A percentile compares a stretch with the other conserved stretches of the same genome.
phyloP scores from a whole-genome alignment of 2,797 vertebrate species.

The Sebastiscus tertius region DNA sequence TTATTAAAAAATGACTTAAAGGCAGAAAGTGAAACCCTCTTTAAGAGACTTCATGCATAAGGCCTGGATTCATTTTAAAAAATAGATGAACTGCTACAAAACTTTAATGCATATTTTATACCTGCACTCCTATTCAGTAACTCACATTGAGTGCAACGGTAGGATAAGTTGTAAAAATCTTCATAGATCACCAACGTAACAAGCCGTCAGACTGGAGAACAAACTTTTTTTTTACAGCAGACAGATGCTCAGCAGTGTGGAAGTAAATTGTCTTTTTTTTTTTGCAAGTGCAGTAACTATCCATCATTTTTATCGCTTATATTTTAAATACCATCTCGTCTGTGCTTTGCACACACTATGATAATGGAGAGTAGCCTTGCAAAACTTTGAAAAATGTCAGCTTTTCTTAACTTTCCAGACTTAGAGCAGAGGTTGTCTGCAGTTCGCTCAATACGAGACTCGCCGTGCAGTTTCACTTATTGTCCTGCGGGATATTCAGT shows the following conservation, averaged over 20 bases:
- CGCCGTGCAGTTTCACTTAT: not conserved
- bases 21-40: not conserved
- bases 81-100: not conserved
- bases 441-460: constrained; percentile 10
- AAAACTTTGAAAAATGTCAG: constrained; percentile 19
- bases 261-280: not conserved
- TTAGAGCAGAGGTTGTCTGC: constrained; percentile 19
- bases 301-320: not conserved
- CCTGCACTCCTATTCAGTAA: not conserved
- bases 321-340: not conserved
- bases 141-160: not conserved
- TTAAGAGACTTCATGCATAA: not conserved
- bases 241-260: not conserved
- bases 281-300: not conserved
- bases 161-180: not conserved
- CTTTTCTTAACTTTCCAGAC: constrained; percentile 22
- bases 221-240: not conserved
- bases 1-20: not conserved
- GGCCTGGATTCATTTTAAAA: not conserved
- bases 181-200: not conserved
- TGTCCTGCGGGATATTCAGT: constrained; percentile 3
- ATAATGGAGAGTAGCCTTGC: not conserved
- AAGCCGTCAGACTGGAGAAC: not conserved
- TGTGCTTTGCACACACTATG: constrained; percentile 1
- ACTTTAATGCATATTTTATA: constrained; percentile 1